These are phyloP conservation scores for Kradibia gibbosae DNA, from an alignment of 1,140 invertebrate species.

Conservation along the genomic window DNA sequence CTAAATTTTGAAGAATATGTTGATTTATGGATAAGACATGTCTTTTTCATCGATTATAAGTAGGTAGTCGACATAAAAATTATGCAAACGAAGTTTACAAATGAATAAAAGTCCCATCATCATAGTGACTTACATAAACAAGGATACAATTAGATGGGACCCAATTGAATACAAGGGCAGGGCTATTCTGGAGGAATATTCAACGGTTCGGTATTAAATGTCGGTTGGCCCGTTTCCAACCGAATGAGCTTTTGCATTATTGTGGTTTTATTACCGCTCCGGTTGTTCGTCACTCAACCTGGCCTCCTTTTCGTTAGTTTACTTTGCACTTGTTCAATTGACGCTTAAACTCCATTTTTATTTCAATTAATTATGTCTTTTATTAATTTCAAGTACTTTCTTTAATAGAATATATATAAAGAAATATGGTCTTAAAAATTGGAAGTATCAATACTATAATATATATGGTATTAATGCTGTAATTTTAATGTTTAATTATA, in stretches of 20 bases:
- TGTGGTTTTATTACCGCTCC: constrained; percentile 22
- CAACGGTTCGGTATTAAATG: constrained; percentile 69
- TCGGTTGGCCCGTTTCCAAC: constrained; percentile 61
- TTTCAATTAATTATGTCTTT: constrained; percentile 25
- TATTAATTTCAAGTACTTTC: constrained; percentile 10
- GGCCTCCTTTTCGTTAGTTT: constrained; percentile 26
- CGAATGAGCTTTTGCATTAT: constrained; percentile 60
- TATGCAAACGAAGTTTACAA: constrained; percentile 71
- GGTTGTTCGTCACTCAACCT: background rate
- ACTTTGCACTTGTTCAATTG: constrained; percentile 48
- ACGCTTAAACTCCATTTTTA: constrained; percentile 42
- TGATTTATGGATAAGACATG: background rate
- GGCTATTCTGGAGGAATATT: constrained; percentile 69
- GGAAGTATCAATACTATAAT: no score
- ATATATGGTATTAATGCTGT: no score
- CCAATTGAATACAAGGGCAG: constrained; percentile 71
- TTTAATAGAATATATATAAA: no score
- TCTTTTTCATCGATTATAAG: constrained; percentile 63
- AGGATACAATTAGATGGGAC: constrained; percentile 71
- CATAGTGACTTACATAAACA: constrained; percentile 58
- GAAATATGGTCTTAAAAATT: no score
- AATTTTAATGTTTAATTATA: no score
- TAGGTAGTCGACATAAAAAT: constrained; percentile 68
- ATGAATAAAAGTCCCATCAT: constrained; percentile 59
- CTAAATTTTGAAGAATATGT: background rate